Base-by-base conservation (phyloP, 2,888 invertebrate genomes). In the Drosophila pseudotakahashii region DNA sequence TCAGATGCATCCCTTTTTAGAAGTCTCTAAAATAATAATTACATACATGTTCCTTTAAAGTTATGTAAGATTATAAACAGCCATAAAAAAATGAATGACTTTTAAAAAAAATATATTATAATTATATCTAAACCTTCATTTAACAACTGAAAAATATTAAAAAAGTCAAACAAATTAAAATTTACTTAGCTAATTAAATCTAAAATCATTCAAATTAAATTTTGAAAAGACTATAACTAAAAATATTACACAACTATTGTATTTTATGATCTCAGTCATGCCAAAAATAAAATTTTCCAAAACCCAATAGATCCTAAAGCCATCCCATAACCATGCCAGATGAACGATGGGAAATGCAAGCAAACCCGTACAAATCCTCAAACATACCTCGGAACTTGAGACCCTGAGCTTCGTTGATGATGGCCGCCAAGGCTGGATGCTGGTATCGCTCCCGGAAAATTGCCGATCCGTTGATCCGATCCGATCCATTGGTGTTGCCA, bases 351-450 rank as follows among this genome's bases (percentile, higher is more conserved):
- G 42, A 14, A 34, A 53, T 66, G 47, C 41, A 67, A 39, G 58
- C 67, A 52, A 57, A 57, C n/a, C 36, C 41, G 10, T 41, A 26
- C 1, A 47, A 36, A 45, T 50, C 61, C 30, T 37, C 48, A 19
- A 39, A 42, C 79, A 69, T 87, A 92, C 92, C 92, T 90, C 92
- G 86, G 79, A 91, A 92, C 86, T 91, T 91, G 52, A 91, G 77
- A 70, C 91, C 91, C 81, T 92, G 92, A 10, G 91, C 88, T 64
- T 92, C 92, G 68, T 92, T 92, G 59, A 92, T 92, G 73, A 92
- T 91, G 71, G 92, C 92, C 60, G 91, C 89, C 79, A 92, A 78
- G 11, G 92, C 92, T 52, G 92, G 92, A 82, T 92, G 92, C 68
- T 92, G 92, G 73, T 92, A 92, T 16, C 92, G 89, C 74, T 92